Conservation (phyloP, 2,113 vertebrate species). For the Choloepus hoffmanni region DNA sequence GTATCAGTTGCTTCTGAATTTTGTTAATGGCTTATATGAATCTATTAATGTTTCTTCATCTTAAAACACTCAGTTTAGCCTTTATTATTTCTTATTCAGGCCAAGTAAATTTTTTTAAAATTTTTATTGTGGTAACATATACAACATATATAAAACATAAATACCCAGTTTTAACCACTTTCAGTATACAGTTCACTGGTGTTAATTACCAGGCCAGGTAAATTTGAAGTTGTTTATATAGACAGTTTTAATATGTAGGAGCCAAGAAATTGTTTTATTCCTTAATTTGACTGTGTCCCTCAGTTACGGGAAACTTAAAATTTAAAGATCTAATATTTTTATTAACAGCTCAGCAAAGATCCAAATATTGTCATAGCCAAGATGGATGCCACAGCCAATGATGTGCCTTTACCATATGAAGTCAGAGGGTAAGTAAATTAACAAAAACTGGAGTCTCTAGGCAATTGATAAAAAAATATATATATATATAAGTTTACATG, state of each 20-base stretch:
- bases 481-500: too few species aligned
- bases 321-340: slow-evolving; percentile 57
- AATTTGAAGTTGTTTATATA: slow-evolving; percentile 27
- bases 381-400: slow-evolving; percentile 99
- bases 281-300: slow-evolving; percentile 38
- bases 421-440: slow-evolving; percentile 94
- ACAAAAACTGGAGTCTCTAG: neutral
- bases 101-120: neutral
- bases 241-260: slow-evolving; percentile 20
- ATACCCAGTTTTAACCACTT: too few species aligned
- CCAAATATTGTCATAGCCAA: slow-evolving; percentile 97
- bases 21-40: slow-evolving; percentile 39
- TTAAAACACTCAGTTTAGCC: slow-evolving; percentile 34
- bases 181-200: too few species aligned
- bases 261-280: slow-evolving; percentile 28
- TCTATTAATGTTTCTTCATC: neutral
- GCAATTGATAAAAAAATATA: neutral
- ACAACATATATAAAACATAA: too few species aligned
- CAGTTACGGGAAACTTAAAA: neutral
- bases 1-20: slow-evolving; percentile 35
- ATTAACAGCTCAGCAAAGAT: slow-evolving; percentile 90
- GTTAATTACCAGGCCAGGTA: neutral
- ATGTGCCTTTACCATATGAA: slow-evolving; percentile 97
- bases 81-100: neutral
- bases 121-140: too few species aligned